These are phyloP conservation scores for Lepidocyrtinus sp. DNA, from an alignment of 2,888 invertebrate genomes.

Conservation along the genomic window DNA sequence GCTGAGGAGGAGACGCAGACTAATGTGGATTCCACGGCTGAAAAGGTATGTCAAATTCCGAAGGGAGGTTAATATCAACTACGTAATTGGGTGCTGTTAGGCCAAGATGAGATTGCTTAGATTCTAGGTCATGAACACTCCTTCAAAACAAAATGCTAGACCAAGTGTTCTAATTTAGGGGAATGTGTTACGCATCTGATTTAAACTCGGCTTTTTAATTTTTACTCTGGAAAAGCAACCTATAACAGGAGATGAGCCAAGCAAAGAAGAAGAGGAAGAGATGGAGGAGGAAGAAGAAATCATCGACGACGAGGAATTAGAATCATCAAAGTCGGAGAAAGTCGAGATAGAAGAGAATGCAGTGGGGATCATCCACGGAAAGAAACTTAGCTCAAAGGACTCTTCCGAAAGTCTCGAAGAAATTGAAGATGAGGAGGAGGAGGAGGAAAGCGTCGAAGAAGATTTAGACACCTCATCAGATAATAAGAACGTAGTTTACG, in stretches of 20 bases:
- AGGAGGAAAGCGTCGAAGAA: constrained; percentile 58
- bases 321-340: constrained; percentile 21
- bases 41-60: constrained; percentile 35
- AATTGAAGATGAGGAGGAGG: constrained; percentile 63
- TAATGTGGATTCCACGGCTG: constrained; percentile 21
- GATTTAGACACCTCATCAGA: constrained; percentile 28
- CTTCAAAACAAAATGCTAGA: neutral
- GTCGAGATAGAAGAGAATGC: neutral
- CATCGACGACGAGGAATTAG: constrained; percentile 29
- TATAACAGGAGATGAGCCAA: constrained; percentile 27
- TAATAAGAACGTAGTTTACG: constrained; percentile 51
- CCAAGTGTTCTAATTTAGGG: no score
- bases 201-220: constrained; percentile 4
- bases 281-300: constrained; percentile 28
- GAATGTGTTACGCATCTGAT: neutral
- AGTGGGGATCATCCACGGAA: constrained; percentile 18
- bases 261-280: constrained; percentile 37
- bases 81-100: neutral
- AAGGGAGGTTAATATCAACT: neutral
- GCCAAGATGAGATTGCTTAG: neutral
- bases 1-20: constrained; percentile 27
- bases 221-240: neutral
- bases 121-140: constrained; percentile 43
- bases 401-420: constrained; percentile 52
- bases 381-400: constrained; percentile 4